phyloP scores from a whole-genome alignment of 1,140 invertebrate genomes.

The Drosophila auraria region DNA sequence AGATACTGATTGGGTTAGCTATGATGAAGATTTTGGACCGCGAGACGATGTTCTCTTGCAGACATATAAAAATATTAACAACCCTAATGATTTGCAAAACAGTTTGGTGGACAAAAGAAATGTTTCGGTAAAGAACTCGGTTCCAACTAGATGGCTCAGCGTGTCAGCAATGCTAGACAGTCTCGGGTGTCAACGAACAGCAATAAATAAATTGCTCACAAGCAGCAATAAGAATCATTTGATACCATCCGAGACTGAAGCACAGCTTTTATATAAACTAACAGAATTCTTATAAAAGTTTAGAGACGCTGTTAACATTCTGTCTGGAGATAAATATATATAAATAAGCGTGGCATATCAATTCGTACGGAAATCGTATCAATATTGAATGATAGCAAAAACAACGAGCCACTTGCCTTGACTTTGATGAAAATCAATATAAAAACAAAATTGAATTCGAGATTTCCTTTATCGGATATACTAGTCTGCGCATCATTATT shows the following conservation, averaged over 20 bases:
- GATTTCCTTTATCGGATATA: neutral
- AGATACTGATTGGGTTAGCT: conserved; percentile 5
- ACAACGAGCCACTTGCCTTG: conserved; percentile 3
- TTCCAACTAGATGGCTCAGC: too few relatives aligned
- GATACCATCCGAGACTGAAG: conserved; percentile 5
- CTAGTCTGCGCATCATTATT: conserved; percentile 5
- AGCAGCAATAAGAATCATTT: conserved; percentile 3
- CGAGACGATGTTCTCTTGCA: neutral
- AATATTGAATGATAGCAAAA: neutral
- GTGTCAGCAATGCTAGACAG: neutral
- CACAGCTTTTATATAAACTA: conserved; percentile 7
- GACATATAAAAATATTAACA: conserved; percentile 6
- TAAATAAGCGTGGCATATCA: too few relatives aligned
- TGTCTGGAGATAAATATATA: neutral
- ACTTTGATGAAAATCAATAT: conserved; percentile 2
- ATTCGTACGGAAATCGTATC: neutral
- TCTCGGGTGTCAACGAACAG: neutral
- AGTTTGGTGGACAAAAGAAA: conserved; percentile 9
- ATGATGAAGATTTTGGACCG: conserved; percentile 1
- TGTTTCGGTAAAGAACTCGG: neutral
- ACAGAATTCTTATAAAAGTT: neutral
- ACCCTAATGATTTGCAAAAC: conserved; percentile 2
- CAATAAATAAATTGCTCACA: conserved; percentile 11
- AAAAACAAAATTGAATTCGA: neutral
- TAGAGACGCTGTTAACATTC: conserved; percentile 3